Evolutionary conservation across 2,888 invertebrate genomes (phyloP).

Genomic region (Phyllotreta cruciferae): DNA sequence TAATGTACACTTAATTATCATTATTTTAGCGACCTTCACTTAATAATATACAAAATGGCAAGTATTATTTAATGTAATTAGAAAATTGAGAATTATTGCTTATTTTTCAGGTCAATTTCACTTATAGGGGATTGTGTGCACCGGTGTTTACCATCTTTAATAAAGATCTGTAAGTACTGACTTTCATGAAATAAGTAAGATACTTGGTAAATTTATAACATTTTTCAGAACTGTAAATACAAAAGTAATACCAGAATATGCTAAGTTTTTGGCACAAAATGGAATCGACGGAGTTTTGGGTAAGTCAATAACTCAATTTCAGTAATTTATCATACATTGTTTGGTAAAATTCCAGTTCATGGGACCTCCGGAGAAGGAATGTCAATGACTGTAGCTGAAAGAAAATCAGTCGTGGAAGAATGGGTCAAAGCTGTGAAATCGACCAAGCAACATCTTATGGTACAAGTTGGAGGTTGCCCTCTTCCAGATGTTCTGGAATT

Average conservation of each 20-base stretch:
- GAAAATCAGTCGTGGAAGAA: conserved; percentile 70
- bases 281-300: conserved; percentile 74
- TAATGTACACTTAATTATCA: too few species aligned
- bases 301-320: conserved; percentile 53
- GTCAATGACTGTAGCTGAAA: conserved; percentile 70
- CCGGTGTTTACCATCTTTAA: conserved; percentile 70
- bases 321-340: neutral
- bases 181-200: neutral
- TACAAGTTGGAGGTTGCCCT: conserved; percentile 76
- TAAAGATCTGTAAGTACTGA: conserved; percentile 45
- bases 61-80: neutral
- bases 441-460: conserved; percentile 68
- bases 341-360: conserved; percentile 65
- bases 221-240: conserved; percentile 49
- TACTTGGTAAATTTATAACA: neutral
- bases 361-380: conserved; percentile 83
- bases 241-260: conserved; percentile 65
- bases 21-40: too few species aligned
- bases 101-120: conserved; percentile 60
- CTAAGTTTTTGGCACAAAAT: conserved; percentile 66
- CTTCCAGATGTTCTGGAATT: conserved; percentile 72
- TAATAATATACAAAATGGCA: neutral
- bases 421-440: conserved; percentile 68
- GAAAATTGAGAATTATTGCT: neutral
- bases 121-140: conserved; percentile 71